A percentile compares a stretch with the other conserved stretches of the same genome.
phyloP scores from a whole-genome alignment of 2,888 invertebrate species.

The Pocota personata region DNA sequence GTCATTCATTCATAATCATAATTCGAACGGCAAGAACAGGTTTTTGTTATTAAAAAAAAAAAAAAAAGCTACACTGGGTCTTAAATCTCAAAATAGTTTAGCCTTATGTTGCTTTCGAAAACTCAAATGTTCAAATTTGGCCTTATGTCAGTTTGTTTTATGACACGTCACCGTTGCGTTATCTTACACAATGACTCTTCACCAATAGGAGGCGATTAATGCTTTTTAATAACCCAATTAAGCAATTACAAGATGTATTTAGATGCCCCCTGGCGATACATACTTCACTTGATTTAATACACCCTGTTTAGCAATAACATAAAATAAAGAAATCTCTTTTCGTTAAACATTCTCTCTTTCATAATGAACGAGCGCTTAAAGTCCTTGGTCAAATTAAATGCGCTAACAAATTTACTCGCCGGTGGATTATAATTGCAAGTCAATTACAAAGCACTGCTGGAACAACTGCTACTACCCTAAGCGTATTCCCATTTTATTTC shows the following conservation, averaged over 20 bases:
- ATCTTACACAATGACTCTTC: background rate
- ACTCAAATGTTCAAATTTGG: too few species aligned
- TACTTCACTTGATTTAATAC: background rate
- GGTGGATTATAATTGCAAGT: conserved; percentile 26
- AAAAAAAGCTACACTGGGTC: too few species aligned
- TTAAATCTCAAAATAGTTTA: too few species aligned
- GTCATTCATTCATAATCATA: too few species aligned
- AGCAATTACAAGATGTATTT: too few species aligned
- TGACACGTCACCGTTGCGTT: background rate
- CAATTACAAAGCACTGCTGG: conserved; percentile 7
- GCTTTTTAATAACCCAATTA: background rate
- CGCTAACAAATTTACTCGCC: conserved; percentile 15
- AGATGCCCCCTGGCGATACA: background rate
- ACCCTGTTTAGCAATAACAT: background rate
- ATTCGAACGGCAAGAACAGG: too few species aligned
- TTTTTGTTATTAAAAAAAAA: too few species aligned
- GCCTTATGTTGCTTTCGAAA: too few species aligned
- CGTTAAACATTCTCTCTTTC: background rate
- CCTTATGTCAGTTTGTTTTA: too few species aligned
- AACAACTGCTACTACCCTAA: conserved; percentile 29
- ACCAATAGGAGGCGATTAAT: too few species aligned
- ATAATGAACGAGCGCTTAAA: conserved; percentile 4
- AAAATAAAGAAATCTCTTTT: background rate
- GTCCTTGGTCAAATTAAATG: conserved; percentile 42
- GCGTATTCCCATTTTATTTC: background rate